These are phyloP conservation scores for Alloscopus bannaensis DNA, from an alignment of 2,888 invertebrate genomes.

Conservation along the genomic window DNA sequence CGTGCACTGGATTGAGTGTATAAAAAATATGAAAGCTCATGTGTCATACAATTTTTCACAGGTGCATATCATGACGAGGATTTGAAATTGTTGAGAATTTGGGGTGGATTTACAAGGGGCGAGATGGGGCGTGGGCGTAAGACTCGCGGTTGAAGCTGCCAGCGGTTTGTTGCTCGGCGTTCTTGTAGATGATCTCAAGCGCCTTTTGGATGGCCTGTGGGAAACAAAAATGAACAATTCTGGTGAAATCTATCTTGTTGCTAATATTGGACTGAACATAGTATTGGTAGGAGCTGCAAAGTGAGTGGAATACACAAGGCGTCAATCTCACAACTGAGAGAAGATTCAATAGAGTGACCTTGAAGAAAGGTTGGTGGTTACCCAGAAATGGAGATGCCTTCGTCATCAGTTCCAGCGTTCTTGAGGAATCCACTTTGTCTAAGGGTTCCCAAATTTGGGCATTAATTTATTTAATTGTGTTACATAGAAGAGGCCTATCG, in stretches of 20 bases:
- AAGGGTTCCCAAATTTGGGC: too few species aligned
- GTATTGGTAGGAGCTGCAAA: slow-evolving; percentile 40
- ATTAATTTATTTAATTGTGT: too few species aligned
- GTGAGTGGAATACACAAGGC: too few species aligned
- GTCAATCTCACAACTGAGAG: too few species aligned
- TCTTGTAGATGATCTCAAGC: slow-evolving; percentile 83
- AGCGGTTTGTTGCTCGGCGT: slow-evolving; percentile 66
- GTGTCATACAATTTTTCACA: too few species aligned
- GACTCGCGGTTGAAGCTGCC: slow-evolving; percentile 57
- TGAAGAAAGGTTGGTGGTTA: slow-evolving; percentile 11
- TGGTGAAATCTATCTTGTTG: background rate
- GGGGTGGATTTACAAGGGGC: slow-evolving; percentile 48
- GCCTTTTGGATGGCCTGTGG: slow-evolving; percentile 87
- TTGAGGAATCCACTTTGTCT: slow-evolving; percentile 76
- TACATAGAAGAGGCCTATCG: too few species aligned
- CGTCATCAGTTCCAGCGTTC: slow-evolving; percentile 78
- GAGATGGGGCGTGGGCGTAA: slow-evolving; percentile 53
- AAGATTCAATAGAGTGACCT: too few species aligned
- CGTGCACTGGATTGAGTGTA: background rate
- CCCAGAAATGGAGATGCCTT: slow-evolving; percentile 64
- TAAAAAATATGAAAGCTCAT: too few species aligned
- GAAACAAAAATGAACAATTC: slow-evolving; percentile 6
- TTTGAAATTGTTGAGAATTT: too few species aligned
- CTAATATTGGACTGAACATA: slow-evolving; percentile 28
- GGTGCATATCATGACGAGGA: too few species aligned